phyloP scores from a whole-genome alignment of 2,888 invertebrate genomes.

The Standfussiana lucernea region DNA sequence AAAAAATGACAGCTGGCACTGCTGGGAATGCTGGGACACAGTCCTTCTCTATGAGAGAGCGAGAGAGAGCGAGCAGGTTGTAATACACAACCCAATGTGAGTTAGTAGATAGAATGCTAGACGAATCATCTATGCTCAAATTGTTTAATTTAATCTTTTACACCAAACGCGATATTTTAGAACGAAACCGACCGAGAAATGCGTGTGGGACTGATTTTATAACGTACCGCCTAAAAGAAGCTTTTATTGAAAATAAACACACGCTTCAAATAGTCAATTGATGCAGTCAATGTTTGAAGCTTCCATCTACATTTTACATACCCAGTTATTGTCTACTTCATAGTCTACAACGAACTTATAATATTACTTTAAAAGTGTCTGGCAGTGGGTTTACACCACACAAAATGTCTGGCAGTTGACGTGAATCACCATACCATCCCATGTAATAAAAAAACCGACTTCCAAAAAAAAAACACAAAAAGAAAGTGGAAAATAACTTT shows the following conservation, averaged over 20 bases:
- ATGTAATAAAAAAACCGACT: too few relatives aligned
- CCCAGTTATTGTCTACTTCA: constrained; percentile 6
- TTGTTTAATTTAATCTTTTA: not conserved
- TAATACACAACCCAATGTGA: not conserved
- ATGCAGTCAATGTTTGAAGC: constrained; percentile 16
- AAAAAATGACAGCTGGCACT: too few relatives aligned
- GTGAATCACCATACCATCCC: too few relatives aligned
- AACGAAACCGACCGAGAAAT: not conserved
- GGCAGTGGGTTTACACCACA: too few relatives aligned
- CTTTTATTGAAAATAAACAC: constrained; percentile 37
- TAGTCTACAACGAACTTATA: not conserved
- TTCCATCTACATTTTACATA: not conserved
- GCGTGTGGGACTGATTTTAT: constrained; percentile 28
- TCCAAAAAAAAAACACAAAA: too few relatives aligned
- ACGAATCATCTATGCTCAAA: too few relatives aligned
- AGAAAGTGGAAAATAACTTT: too few relatives aligned
- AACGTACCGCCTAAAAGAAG: constrained; percentile 6
- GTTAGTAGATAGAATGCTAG: not conserved
- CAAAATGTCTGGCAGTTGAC: too few relatives aligned
- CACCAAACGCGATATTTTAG: not conserved
- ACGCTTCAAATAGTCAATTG: constrained; percentile 29
- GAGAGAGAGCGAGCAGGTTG: too few relatives aligned
- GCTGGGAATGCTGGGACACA: too few relatives aligned
- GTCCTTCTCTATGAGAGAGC: too few relatives aligned
- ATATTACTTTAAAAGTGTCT: too few relatives aligned